Evolutionary conservation across 2,113 vertebrate genomes (phyloP), one percentile per base, ranked within the genome.

Genomic region (Chamaetylas fuelleborni): DNA sequence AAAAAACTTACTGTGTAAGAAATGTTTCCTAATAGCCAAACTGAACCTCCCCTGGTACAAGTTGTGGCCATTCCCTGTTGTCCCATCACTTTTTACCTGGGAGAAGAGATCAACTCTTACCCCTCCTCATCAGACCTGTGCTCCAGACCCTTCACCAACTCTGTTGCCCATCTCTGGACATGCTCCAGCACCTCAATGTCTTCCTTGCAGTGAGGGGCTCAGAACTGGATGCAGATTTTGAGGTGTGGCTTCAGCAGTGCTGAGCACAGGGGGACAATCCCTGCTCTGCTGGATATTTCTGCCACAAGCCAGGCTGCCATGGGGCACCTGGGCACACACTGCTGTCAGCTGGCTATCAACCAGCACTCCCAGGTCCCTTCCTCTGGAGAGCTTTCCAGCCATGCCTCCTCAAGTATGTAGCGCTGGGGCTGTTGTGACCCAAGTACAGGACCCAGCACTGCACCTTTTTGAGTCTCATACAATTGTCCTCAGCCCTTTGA

Each of bases 81-180:
- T n/a, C 6, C 16, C n/a, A 12, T 25, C 0, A 2, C 11, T 74
- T 56, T 40, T 54, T 36, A 56, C 11, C 12, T 48, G 16, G 53
- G 13, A 61, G 54, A 61, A 53, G n/a, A 48, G 9, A 67, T 5
- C 56, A 42, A 11, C 9, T 4, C 8, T 23, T 40, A 25, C 11
- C 2, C 0, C 5, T 43, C 3, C 8, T 56, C 5, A 5, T 4
- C 6, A 8, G 19, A 28, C 1, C 5, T n/a, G 16, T 69, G 34
- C 40, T 54, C 33, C 23, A 67, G 11, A 48, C 5, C 22, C 4
- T 54, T 36, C 34, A 14, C 16, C n/a, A 29, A 14, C 11, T 67
- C 56, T 1, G 0, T 7, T 43, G 19, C 5, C 16, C 48, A 69
- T 62, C 29, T 50, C 56, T 48, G 34, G 40, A 62, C 26, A 7